Evolutionary conservation across 2,113 vertebrate species (phyloP), one percentile per base, ranked within the genome.

Genomic region (Perognathus longimembris): DNA sequence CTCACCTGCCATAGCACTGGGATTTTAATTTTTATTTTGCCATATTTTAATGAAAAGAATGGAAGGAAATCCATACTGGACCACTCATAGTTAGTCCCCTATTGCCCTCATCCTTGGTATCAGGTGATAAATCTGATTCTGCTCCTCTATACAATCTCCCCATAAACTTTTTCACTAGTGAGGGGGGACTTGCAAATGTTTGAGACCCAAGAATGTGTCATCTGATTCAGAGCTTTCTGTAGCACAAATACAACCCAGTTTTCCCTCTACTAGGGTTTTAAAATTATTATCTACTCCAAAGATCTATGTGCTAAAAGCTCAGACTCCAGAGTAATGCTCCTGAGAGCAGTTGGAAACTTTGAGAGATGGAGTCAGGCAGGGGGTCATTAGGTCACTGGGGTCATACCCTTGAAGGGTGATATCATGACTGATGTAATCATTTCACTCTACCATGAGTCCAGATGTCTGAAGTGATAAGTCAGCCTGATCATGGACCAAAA

Each of bases 1-100:
- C 80, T 91, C 85, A 73, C 91, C 76, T 61, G 40, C 1, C 8
- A 69, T n/a, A 15, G 50, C 28, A n/a, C 38, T 75, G 64, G 50
- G 63, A 66, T 50, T 89, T 59, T 86, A 71, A 26, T 84, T 30
- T 84, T 63, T 38, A 50, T n/a, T 80, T 91, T 93, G 42, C 28
- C 54, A 80, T 38, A 36, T 83, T 70, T 69, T 66, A 80, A 75
- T 77, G 38, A 40, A 57, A 88, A 66, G 9, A 82, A 78, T 61
- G 26, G n/a, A 83, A 93, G 20, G 32, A 54, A 85, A 80, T 50
- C 21, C 76, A 34, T 30, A 20, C 1, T 0, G 3, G 28, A 7
- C 6, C n/a, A 28, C 45, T 67, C 15, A 22, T 63, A 38, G 21
- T 45, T 82, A 40, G 34, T 7, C 26, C 22, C 14, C 45, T 15